Evolutionary conservation across 2,888 invertebrate genomes (phyloP).

Genomic region (Sabellastarte sp.): DNA sequence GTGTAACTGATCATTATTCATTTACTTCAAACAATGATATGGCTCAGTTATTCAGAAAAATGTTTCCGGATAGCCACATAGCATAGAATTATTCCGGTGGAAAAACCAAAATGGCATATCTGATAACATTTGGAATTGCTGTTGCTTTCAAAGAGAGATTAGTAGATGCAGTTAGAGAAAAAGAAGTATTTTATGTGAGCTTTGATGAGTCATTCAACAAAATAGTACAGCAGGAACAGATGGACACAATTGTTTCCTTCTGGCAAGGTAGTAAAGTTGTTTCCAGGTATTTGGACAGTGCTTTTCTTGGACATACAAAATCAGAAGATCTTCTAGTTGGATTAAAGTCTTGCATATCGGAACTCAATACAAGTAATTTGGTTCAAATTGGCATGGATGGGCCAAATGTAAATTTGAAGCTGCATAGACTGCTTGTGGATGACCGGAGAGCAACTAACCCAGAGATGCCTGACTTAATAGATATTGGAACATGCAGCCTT

Average conservation of each 20-base stretch:
- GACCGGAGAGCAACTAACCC: background rate
- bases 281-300: background rate
- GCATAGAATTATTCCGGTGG: background rate
- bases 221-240: background rate
- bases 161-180: background rate
- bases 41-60: background rate
- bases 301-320: background rate
- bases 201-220: background rate
- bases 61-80: slow-evolving; percentile 2
- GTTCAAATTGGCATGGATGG: background rate
- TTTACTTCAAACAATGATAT: background rate
- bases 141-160: background rate
- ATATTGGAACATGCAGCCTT: background rate
- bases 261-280: background rate
- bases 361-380: background rate
- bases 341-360: background rate
- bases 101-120: background rate
- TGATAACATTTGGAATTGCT: background rate
- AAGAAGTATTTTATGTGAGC: background rate
- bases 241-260: background rate
- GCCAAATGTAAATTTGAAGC: background rate
- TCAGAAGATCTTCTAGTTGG: background rate
- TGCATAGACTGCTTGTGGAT: background rate
- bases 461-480: background rate
- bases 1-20: background rate